Evolutionary conservation across 2,797 vertebrate species (phyloP), one percentile per base, ranked within the genome.

Genomic region (Octomys mimax): DNA sequence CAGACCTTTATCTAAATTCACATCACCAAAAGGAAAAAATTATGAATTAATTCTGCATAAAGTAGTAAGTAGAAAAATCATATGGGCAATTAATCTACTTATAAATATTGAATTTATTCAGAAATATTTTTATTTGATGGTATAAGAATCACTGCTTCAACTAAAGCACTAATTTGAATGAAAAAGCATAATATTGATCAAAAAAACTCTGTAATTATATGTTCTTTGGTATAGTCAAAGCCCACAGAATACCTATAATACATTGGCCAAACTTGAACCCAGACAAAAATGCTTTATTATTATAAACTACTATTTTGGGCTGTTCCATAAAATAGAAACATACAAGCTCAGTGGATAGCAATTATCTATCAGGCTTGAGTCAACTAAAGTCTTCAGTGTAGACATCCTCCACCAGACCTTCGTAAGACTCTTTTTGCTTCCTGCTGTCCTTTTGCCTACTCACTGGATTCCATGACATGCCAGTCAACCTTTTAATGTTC

Each of bases 171-270:
- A 68, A 61, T 94, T 88, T 94, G 62, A 96, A 86, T 91, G 26
- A 89, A 91, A 78, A 90, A 79, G 59, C 71, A 96, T 64, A 33
- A 87, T 92, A 95, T 90, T 93, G 93, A 90, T 46, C 7, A 14
- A 70, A 95, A 42, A 91, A 97, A 75, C 66, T 71, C 77, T 84
- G 54, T 61, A 85, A 64, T 59, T 70, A 71, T 31, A 71, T 89
- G 7, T 94, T 87, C 80, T 87, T 62, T 77, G 89, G 62, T 64
- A 70, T n/a, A 70, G 1, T 61, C 75, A 89, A 95, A 87, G 46
- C 21, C 9, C 64, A 46, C 16, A 31, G 14, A 75, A 16, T 28
- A 52, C 39, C 89, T 91, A 22, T 5, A 85, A 52, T 11, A 46
- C 36, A 91, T 12, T 79, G 42, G 46, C 36, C 66, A 54, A 80